Conservation (phyloP, 2,888 invertebrate species). For the Melanchra persicariae region DNA sequence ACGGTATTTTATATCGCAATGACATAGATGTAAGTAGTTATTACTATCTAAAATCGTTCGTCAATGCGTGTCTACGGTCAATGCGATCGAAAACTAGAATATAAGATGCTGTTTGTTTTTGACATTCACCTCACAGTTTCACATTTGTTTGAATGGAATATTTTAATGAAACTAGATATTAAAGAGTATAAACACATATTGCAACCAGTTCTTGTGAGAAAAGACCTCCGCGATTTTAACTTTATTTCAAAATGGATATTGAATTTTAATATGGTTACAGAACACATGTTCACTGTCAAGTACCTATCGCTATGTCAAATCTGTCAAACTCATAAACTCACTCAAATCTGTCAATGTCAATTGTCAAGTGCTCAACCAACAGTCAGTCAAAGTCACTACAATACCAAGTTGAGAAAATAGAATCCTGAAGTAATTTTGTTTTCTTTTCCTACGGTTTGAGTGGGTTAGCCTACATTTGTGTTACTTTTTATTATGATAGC, state of each 20-base stretch:
- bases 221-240: not conserved
- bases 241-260: not conserved
- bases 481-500: slow-evolving; percentile 81
- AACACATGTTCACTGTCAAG: slow-evolving; percentile 9
- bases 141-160: not conserved
- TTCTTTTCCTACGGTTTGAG: slow-evolving; percentile 3
- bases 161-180: not conserved
- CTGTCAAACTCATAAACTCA: too few relatives aligned
- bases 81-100: too few relatives aligned
- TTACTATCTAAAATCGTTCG: too few relatives aligned
- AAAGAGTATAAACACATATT: not conserved
- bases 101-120: too few relatives aligned
- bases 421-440: slow-evolving; percentile 34
- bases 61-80: too few relatives aligned
- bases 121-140: not conserved
- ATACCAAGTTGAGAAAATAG: slow-evolving; percentile 41
- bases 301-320: not conserved
- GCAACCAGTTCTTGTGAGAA: not conserved
- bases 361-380: too few relatives aligned
- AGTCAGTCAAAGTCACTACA: not conserved
- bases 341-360: slow-evolving; percentile 27
- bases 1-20: too few relatives aligned
- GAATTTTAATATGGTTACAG: not conserved
- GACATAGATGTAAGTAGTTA: too few relatives aligned
- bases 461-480: slow-evolving; percentile 31